phyloP scores from a whole-genome alignment of 2,888 invertebrate species.

The Leptinotarsa haldemani region DNA sequence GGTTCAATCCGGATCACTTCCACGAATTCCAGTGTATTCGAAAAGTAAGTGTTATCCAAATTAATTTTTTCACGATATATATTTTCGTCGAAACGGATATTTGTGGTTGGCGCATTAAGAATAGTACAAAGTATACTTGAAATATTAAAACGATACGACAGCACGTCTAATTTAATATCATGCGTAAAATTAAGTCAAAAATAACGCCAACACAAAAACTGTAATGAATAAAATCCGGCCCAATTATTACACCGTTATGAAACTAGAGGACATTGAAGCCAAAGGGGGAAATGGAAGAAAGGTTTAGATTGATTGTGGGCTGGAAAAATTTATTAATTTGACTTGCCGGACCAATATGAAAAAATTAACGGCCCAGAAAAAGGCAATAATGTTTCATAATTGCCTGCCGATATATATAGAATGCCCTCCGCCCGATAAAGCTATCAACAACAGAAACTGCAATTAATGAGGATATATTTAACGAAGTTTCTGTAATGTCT shows the following conservation, averaged over 20 bases:
- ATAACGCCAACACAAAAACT: constrained; percentile 21
- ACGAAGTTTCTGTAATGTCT: constrained; percentile 16
- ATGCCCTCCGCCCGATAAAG: constrained; percentile 24
- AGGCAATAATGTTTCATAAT: constrained; percentile 50
- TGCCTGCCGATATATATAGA: constrained; percentile 43
- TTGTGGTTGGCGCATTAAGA: constrained; percentile 17
- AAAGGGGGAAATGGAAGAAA: neutral
- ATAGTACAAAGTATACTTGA: neutral
- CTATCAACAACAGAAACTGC: constrained; percentile 42
- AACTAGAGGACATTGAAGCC: constrained; percentile 1
- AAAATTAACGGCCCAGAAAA: constrained; percentile 57
- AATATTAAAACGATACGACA: constrained; percentile 8
- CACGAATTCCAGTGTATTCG: constrained; percentile 8
- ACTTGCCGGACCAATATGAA: constrained; percentile 46
- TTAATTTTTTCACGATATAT: constrained; percentile 13
- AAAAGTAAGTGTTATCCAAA: constrained; percentile 15
- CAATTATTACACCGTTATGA: constrained; percentile 17
- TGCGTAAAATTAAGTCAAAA: constrained; percentile 34
- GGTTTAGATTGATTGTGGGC: constrained; percentile 48
- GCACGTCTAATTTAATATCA: constrained; percentile 27
- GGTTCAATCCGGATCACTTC: neutral
- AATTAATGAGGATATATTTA: constrained; percentile 39
- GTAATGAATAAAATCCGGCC: constrained; percentile 18
- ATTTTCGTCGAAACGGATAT: constrained; percentile 7
- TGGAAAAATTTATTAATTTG: constrained; percentile 52